Evolutionary conservation across 1,140 invertebrate species (phyloP), one percentile per base, ranked within the genome.

Genomic region (Drosophila yakuba): DNA sequence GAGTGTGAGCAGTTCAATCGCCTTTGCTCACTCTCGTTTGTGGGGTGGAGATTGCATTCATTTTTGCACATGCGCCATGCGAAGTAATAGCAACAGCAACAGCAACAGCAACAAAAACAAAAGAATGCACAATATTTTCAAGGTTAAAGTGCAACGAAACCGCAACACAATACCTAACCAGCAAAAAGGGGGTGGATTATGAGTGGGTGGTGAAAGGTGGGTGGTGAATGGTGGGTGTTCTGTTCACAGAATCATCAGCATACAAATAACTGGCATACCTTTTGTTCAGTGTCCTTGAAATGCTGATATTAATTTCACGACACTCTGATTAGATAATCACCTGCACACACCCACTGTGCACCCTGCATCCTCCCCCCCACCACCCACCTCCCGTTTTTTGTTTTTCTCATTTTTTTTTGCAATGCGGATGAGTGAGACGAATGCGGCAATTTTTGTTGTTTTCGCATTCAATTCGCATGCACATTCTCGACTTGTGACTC

Each of bases 141-240:
- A 91, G 90, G 90, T 91, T 91, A 91, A 91, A 91, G 90, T 91
- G 90, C 90, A 91, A 90, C 86, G 90, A 79, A 91, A 88, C 80
- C 77, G 84, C 84, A 89, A 78, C 73, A 81, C 79, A 86, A 88
- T 76, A 86, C 43, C 61, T 66, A 56, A 47, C 41, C 66, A 75
- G 35, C 23, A 12, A 14, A 23, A 48, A 51, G 45, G 57, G 28
- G 56, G 41, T 45, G 52, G 50, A 2, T 43, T 36, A n/a, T 36
- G 20, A 43, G 5, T 38, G 32, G 35, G 25, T 20, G 57, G 45
- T 57, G 52, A 17, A 11, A 20, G 4, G 12, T 14, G 12, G 12
- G 10, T 12, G 57, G 45, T 57, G 52, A 17, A 11, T 28, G 4
- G 12, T 14, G 12, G 12, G 10, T 12, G 12, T 12, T 39, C 0